Percentiles rank a stretch among this genome's conserved stretches.
phyloP scores from a whole-genome alignment of 2,888 invertebrate species.

The Chymomyza procnemis region DNA sequence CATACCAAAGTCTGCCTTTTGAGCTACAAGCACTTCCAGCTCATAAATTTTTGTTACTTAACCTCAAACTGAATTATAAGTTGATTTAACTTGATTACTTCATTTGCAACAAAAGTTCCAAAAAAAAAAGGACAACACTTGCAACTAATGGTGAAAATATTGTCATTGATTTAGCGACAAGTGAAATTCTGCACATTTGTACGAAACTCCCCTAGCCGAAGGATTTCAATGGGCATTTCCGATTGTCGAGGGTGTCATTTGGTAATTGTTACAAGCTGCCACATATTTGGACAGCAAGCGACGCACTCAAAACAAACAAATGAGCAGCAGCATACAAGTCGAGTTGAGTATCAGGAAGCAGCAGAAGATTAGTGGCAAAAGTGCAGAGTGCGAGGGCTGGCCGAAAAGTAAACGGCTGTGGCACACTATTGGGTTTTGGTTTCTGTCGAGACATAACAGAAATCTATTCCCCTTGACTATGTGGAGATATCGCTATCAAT shows the following conservation, averaged over 20 bases:
- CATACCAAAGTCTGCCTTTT: neutral
- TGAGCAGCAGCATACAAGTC: slow-evolving; percentile 26
- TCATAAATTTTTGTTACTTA: slow-evolving; percentile 50
- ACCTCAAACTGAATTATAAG: slow-evolving; percentile 49
- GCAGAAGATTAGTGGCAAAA: neutral
- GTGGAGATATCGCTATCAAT: no score
- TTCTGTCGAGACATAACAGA: no score
- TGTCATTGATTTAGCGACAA: slow-evolving; percentile 76
- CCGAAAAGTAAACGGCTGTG: neutral
- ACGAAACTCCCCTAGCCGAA: neutral
- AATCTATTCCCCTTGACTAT: no score
- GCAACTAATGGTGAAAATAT: slow-evolving; percentile 73
- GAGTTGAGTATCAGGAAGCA: neutral
- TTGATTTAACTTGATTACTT: slow-evolving; percentile 66
- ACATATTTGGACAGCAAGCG: slow-evolving; percentile 66
- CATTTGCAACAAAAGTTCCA: slow-evolving; percentile 41
- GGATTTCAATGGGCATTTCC: slow-evolving; percentile 25
- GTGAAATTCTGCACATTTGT: slow-evolving; percentile 66
- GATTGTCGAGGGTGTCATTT: slow-evolving; percentile 72
- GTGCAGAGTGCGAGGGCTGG: neutral
- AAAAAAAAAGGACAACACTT: slow-evolving; percentile 14
- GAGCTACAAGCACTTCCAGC: slow-evolving; percentile 47
- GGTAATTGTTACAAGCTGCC: slow-evolving; percentile 73
- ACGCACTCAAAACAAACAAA: slow-evolving; percentile 69
- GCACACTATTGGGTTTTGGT: no score